Percentiles rank a stretch among this genome's conserved stretches.
Evolutionary conservation across 2,888 invertebrate genomes (phyloP).

Genomic region (Eudasyphora cyanicolor): DNA sequence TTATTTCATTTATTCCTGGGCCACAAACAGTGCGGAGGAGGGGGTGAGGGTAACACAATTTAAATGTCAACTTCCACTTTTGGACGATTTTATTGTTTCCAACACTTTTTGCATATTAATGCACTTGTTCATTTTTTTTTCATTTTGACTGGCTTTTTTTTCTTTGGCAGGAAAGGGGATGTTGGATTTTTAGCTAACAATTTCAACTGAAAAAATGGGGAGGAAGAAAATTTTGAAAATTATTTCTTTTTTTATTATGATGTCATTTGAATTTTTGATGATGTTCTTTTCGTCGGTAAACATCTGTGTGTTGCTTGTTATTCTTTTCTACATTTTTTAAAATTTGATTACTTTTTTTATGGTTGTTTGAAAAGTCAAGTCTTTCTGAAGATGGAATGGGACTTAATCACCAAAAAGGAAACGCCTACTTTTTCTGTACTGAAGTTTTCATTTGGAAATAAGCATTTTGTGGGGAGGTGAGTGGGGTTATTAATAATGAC

Average conservation of each 20-base stretch:
- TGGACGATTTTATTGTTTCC: constrained; percentile 61
- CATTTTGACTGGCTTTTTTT: background rate
- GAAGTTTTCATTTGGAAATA: too few relatives aligned
- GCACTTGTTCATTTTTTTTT: constrained; percentile 61
- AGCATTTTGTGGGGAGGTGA: too few relatives aligned
- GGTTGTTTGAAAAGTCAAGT: constrained; percentile 56
- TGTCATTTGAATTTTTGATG: constrained; percentile 60
- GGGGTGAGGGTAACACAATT: constrained; percentile 53
- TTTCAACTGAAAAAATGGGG: background rate
- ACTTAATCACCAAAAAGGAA: constrained; percentile 59
- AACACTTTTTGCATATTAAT: constrained; percentile 66
- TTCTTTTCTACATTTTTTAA: background rate
- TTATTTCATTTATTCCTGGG: constrained; percentile 2
- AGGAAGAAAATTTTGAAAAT: constrained; percentile 24
- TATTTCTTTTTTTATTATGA: constrained; percentile 53
- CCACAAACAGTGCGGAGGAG: background rate
- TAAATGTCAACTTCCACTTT: constrained; percentile 63
- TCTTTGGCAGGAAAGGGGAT: constrained; percentile 13
- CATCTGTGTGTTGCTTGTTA: constrained; percentile 62
- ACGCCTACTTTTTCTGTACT: constrained; percentile 55
- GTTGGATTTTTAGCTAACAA: background rate
- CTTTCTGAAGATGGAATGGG: constrained; percentile 35
- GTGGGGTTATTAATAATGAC: background rate
- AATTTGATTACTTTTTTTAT: constrained; percentile 60
- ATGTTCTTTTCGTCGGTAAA: constrained; percentile 50